These are phyloP conservation scores for Corynorhinus townsendii DNA, from an alignment of 2,113 vertebrate species.

Conservation along the genomic window DNA sequence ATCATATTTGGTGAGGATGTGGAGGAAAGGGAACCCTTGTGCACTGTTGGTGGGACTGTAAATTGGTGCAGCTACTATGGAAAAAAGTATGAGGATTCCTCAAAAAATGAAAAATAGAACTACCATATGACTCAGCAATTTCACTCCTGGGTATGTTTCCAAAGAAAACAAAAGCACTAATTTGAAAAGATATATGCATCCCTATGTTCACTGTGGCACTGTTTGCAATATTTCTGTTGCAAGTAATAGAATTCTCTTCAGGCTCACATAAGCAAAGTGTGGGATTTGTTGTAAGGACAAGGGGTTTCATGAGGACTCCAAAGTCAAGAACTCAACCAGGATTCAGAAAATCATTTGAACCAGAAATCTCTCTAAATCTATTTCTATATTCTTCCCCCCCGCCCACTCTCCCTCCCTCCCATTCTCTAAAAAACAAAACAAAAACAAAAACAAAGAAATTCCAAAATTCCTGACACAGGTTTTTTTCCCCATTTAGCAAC, in stretches of 20 bases:
- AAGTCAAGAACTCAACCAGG: neutral
- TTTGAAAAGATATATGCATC: neutral
- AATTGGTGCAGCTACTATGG: neutral
- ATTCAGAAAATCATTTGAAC: neutral
- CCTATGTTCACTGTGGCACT: neutral
- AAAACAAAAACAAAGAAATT: neutral
- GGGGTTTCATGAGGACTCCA: neutral
- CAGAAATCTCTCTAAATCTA: neutral
- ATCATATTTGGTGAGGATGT: neutral
- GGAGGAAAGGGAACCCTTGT: neutral
- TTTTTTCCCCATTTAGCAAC: neutral
- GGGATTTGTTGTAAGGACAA: neutral
- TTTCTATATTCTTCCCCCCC: neutral
- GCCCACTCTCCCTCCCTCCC: neutral
- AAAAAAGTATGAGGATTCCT: neutral
- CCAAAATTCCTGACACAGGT: neutral
- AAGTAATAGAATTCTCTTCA: neutral
- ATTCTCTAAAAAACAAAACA: neutral
- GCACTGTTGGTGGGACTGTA: neutral
- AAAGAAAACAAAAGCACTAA: neutral
- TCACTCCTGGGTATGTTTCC: neutral
- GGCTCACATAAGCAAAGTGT: neutral
- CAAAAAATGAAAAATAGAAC: neutral
- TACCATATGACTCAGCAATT: neutral
- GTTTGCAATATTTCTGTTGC: neutral